Conservation (phyloP, 1,140 invertebrate species). For the Cyphomyrmex costatus region DNA sequence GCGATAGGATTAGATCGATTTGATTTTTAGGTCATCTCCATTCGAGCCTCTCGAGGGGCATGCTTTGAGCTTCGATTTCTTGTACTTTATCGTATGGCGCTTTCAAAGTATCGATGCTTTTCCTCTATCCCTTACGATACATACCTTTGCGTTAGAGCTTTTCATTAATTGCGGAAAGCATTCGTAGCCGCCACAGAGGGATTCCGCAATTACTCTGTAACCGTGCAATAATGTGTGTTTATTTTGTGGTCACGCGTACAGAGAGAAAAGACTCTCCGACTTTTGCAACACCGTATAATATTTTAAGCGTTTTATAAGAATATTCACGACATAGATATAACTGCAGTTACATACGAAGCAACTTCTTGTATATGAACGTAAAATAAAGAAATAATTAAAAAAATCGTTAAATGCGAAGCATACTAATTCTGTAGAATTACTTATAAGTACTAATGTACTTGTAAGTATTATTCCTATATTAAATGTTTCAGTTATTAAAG, state of each 20-base stretch:
- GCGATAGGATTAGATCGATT: constrained; percentile 24
- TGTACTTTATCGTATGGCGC: not conserved
- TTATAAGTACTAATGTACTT: too few species aligned
- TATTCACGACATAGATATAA: not conserved
- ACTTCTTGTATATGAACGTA: not conserved
- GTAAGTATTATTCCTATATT: not conserved
- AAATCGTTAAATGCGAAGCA: not conserved
- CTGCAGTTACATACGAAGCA: constrained; percentile 4
- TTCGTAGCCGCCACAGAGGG: constrained; percentile 44
- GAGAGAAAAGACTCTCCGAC: not conserved
- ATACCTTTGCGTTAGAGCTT: constrained; percentile 59
- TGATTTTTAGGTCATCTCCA: constrained; percentile 36
- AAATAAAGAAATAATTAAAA: not conserved
- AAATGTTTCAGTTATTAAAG: not conserved
- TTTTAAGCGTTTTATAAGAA: constrained; percentile 35
- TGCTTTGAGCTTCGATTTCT: constrained; percentile 47
- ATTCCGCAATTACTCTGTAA: constrained; percentile 71
- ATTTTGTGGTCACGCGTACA: constrained; percentile 33
- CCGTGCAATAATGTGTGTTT: constrained; percentile 70
- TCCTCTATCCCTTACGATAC: constrained; percentile 9
- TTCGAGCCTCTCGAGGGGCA: not conserved
- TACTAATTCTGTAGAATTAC: not conserved
- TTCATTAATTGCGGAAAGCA: constrained; percentile 73
- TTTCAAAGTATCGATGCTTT: constrained; percentile 36
- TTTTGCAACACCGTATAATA: constrained; percentile 17